Percentiles rank a stretch among this genome's conserved stretches.
phyloP scores from a whole-genome alignment of 2,113 vertebrate genomes.

The Nesogale talazaci region DNA sequence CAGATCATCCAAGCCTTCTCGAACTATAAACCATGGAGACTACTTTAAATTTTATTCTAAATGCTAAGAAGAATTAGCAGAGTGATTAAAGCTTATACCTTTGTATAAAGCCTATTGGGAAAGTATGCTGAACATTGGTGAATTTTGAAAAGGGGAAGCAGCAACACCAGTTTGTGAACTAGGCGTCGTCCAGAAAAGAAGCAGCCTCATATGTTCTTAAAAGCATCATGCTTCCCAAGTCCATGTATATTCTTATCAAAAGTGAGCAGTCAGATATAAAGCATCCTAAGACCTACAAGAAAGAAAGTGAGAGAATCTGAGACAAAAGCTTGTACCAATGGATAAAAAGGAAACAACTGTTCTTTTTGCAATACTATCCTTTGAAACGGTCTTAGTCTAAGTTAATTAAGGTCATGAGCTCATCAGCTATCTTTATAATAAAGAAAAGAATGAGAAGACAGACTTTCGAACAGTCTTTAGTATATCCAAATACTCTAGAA shows the following conservation, averaged over 20 bases:
- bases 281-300: background rate
- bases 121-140: too few species aligned
- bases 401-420: background rate
- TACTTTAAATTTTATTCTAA: background rate
- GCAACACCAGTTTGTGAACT: too few species aligned
- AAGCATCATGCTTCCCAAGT: background rate
- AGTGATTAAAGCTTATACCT: conserved; percentile 5
- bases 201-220: background rate
- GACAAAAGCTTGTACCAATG: background rate
- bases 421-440: background rate
- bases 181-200: background rate
- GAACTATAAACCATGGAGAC: background rate
- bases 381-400: background rate
- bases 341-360: background rate
- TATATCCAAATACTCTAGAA: background rate
- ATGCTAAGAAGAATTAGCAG: background rate
- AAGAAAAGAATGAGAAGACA: background rate
- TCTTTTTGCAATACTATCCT: background rate
- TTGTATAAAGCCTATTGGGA: too few species aligned
- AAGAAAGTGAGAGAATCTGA: background rate
- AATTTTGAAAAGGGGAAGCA: too few species aligned
- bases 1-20: background rate
- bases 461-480: background rate
- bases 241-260: background rate
- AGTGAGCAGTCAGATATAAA: conserved; percentile 5